Evolutionary conservation across 2,888 invertebrate genomes (phyloP).

Genomic region (Germaria angustata): DNA sequence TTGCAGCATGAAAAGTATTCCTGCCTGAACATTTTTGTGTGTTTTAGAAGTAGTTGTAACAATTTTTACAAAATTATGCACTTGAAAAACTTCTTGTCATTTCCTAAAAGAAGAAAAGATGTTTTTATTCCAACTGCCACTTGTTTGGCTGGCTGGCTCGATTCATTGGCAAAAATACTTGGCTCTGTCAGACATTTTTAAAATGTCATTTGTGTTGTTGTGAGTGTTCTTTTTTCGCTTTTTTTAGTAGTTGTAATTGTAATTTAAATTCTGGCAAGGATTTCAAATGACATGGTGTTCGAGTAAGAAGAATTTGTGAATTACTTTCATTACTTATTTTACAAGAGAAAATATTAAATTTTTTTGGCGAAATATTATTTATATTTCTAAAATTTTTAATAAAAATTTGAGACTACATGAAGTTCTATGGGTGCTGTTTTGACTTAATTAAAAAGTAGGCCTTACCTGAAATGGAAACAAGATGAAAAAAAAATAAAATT

Average conservation of each 20-base stretch:
- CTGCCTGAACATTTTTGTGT: slow-evolving; percentile 3
- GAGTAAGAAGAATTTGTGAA: background rate
- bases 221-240: background rate
- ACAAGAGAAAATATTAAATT: background rate
- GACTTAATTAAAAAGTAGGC: too few relatives aligned
- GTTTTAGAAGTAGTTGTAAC: background rate
- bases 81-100: slow-evolving; percentile 16
- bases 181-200: slow-evolving; percentile 33
- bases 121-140: slow-evolving; percentile 28
- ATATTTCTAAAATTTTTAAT: background rate
- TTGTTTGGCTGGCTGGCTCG: background rate
- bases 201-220: slow-evolving; percentile 17
- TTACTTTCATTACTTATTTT: background rate
- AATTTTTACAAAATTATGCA: slow-evolving; percentile 27
- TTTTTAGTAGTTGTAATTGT: slow-evolving; percentile 28
- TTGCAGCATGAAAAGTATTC: slow-evolving; percentile 37
- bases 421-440: background rate
- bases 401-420: background rate
- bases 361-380: background rate
- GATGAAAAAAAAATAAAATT: background rate
- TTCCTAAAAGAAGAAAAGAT: background rate
- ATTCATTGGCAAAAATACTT: slow-evolving; percentile 7
- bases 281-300: background rate
- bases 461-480: slow-evolving; percentile 19
- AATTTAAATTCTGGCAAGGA: slow-evolving; percentile 53